Percentiles rank a stretch among this genome's conserved stretches.
phyloP scores from a whole-genome alignment of 2,888 invertebrate genomes.

The Melanostoma mellinum region DNA sequence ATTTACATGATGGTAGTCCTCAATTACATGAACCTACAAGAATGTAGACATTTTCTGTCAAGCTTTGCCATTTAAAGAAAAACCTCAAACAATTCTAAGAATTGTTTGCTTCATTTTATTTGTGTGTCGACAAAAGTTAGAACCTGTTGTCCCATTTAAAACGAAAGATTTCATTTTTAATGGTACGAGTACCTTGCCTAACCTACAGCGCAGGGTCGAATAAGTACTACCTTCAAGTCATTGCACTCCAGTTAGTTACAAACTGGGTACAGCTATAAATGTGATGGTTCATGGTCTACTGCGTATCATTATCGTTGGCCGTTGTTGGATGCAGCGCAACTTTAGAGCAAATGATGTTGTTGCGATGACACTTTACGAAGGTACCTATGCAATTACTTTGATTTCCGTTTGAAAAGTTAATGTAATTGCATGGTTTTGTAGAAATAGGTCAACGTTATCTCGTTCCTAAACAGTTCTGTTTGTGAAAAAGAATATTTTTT shows the following conservation, averaged over 20 bases:
- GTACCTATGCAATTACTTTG: constrained; percentile 63
- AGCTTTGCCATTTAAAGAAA: too few species aligned
- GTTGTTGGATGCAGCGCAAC: constrained; percentile 4
- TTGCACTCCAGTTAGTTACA: constrained; percentile 49
- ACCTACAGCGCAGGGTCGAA: constrained; percentile 21
- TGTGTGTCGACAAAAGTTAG: neutral
- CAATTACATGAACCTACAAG: too few species aligned
- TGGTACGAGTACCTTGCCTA: neutral
- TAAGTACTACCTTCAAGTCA: constrained; percentile 38
- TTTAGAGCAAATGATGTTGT: constrained; percentile 10
- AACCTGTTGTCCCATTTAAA: constrained; percentile 20
- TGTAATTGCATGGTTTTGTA: constrained; percentile 23
- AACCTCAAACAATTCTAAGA: constrained; percentile 32
- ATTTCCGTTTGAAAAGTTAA: constrained; percentile 59
- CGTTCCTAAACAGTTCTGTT: constrained; percentile 3
- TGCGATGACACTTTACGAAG: constrained; percentile 27
- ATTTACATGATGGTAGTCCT: too few species aligned
- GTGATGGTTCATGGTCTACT: constrained; percentile 62
- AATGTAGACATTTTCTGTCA: too few species aligned
- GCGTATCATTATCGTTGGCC: constrained; percentile 28
- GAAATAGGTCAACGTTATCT: constrained; percentile 52
- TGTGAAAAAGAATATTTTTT: too few species aligned
- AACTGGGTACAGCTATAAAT: constrained; percentile 25
- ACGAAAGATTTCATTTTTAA: neutral
- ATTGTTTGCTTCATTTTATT: neutral